These are phyloP conservation scores for Erpetoichthys calabaricus DNA, from an alignment of 2,797 vertebrate genomes.

Conservation along the genomic window DNA sequence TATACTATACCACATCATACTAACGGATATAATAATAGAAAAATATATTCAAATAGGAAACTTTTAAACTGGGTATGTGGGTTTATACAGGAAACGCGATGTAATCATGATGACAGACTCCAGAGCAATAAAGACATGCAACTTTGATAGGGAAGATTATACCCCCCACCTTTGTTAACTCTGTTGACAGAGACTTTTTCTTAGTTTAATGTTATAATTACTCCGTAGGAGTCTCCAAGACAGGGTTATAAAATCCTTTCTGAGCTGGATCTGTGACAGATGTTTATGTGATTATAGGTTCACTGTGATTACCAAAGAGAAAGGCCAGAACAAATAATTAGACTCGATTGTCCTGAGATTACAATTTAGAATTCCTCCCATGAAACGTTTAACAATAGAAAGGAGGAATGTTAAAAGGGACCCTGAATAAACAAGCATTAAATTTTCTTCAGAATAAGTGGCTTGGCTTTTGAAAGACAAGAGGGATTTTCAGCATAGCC, in stretches of 20 bases:
- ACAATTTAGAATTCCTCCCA: conserved; percentile 59
- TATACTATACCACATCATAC: no score
- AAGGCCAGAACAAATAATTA: conserved; percentile 60
- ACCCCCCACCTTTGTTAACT: background rate
- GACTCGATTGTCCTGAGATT: conserved; percentile 51
- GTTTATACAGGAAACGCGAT: no score
- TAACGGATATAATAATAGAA: no score
- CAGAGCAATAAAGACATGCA: background rate
- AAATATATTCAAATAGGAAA: no score
- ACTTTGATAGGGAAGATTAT: background rate
- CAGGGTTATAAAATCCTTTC: conserved; percentile 14
- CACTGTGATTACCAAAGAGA: conserved; percentile 44
- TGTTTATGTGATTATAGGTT: conserved; percentile 34
- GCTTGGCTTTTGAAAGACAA: conserved; percentile 16
- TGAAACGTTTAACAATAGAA: conserved; percentile 47
- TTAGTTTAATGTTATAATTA: conserved; percentile 8
- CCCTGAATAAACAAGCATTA: conserved; percentile 69
- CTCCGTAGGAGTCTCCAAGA: conserved; percentile 11
- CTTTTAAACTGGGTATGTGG: no score
- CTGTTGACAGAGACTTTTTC: background rate
- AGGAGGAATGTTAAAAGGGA: conserved; percentile 50
- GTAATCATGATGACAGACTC: background rate
- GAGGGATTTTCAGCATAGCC: conserved; percentile 24
- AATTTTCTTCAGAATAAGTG: conserved; percentile 33
- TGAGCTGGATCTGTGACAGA: conserved; percentile 28